phyloP scores from a whole-genome alignment of 35 echinoderm and acorn worm species.

The Anneissia japonica region DNA sequence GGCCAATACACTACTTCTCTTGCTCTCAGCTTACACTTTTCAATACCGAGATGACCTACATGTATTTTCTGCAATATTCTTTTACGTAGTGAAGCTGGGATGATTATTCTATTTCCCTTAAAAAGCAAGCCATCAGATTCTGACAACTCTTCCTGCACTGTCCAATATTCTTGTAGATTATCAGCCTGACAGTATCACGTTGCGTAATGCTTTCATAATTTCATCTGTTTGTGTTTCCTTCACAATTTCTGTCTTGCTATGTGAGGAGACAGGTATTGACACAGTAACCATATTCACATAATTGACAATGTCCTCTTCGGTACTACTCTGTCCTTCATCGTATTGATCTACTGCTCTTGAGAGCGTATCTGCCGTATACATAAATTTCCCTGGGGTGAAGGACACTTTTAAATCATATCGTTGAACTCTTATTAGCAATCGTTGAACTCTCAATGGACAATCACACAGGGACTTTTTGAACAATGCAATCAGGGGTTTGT shows the following conservation, averaged over 20 bases:
- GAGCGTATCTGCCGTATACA: conserved; percentile 3
- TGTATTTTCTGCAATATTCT: conserved; percentile 60
- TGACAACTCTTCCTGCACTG: background rate
- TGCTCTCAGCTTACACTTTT: conserved; percentile 21
- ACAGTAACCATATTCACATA: conserved; percentile 5
- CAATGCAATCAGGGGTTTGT: conserved; percentile 50
- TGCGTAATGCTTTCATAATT: background rate
- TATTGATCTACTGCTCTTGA: background rate
- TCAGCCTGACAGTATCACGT: background rate
- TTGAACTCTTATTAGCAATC: conserved; percentile 41
- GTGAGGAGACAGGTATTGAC: conserved; percentile 6
- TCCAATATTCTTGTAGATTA: conserved; percentile 1
- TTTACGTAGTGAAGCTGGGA: conserved; percentile 10
- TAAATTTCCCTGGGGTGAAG: conserved; percentile 14
- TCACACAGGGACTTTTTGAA: conserved; percentile 54
- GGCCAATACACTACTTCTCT: conserved; percentile 51
- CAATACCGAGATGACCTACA: conserved; percentile 44
- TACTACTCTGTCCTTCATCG: background rate
- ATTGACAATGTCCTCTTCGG: conserved; percentile 14
- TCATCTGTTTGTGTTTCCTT: conserved; percentile 20
- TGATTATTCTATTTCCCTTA: conserved; percentile 14
- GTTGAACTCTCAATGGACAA: conserved; percentile 47
- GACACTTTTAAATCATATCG: conserved; percentile 47
- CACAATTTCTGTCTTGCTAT: conserved; percentile 1
- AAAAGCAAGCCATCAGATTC: conserved; percentile 5